Percentiles rank a stretch among this genome's conserved stretches.
These are phyloP conservation scores for Phytoseiulus persimilis DNA, from an alignment of 2,888 invertebrate genomes.

Conservation along the genomic window DNA sequence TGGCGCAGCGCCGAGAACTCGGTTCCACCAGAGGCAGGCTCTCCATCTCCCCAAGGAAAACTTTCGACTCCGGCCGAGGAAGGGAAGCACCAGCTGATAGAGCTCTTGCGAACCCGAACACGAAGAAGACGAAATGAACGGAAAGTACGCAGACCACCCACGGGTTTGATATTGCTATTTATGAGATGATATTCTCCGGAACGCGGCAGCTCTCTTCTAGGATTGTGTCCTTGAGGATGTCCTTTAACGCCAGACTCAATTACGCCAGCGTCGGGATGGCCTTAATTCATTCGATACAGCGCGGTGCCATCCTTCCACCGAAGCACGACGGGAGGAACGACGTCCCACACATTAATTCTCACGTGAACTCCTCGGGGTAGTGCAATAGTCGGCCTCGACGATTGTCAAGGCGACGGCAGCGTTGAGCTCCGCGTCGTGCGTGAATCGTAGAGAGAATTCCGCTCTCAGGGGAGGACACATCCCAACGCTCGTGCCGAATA, in stretches of 20 bases:
- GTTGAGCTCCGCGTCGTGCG: too few species aligned
- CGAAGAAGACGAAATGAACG: background rate
- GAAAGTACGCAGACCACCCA: background rate
- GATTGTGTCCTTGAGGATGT: background rate
- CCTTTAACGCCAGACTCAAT: background rate
- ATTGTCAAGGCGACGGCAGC: too few species aligned
- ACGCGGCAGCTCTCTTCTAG: background rate
- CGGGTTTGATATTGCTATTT: background rate
- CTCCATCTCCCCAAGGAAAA: background rate
- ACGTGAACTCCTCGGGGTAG: too few species aligned
- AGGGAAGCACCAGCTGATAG: background rate
- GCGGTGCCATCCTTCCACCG: background rate
- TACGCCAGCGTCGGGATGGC: background rate
- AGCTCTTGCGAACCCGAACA: background rate
- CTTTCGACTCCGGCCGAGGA: background rate
- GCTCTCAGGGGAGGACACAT: too few species aligned
- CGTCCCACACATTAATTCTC: background rate
- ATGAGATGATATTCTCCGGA: background rate
- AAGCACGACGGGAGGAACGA: background rate
- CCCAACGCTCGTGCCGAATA: too few species aligned
- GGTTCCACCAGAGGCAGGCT: background rate
- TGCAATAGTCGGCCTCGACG: too few species aligned
- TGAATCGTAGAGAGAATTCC: too few species aligned
- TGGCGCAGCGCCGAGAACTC: background rate
- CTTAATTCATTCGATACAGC: background rate